Conservation (phyloP, 1,140 invertebrate species). For the Polyergus mexicanus region DNA sequence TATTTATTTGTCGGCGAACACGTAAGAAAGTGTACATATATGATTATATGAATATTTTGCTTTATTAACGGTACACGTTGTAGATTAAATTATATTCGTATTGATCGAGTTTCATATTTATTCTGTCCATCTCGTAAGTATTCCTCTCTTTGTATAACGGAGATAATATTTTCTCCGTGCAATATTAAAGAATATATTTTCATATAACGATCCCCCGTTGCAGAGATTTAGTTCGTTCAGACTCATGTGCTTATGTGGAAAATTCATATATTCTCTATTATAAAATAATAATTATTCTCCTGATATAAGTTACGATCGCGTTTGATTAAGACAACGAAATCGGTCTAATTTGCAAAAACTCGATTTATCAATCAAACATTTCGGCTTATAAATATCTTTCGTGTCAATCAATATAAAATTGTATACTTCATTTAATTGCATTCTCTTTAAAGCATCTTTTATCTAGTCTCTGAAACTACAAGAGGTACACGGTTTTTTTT, state of each 20-base stretch:
- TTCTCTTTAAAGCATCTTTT: too few species aligned
- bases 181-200: constrained; percentile 5
- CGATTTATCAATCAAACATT: too few species aligned
- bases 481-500: not conserved
- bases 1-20: not conserved
- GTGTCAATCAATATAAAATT: not conserved
- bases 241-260: not conserved
- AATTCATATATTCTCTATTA: not conserved
- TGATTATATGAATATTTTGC: constrained; percentile 49
- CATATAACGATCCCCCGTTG: not conserved
- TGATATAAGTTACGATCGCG: too few species aligned
- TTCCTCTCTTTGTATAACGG: not conserved
- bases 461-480: not conserved
- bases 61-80: constrained; percentile 33
- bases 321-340: too few species aligned
- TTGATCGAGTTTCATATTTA: constrained; percentile 29
- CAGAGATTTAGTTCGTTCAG: not conserved
- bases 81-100: constrained; percentile 34
- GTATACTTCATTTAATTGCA: too few species aligned
- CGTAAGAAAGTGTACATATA: constrained; percentile 2
- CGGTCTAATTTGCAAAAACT: too few species aligned
- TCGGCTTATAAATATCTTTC: not conserved
- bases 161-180: constrained; percentile 10
- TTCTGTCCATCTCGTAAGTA: not conserved
- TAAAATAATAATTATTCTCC: not conserved